Base-by-base conservation (phyloP, 2,113 vertebrate species). In the human region DNA sequence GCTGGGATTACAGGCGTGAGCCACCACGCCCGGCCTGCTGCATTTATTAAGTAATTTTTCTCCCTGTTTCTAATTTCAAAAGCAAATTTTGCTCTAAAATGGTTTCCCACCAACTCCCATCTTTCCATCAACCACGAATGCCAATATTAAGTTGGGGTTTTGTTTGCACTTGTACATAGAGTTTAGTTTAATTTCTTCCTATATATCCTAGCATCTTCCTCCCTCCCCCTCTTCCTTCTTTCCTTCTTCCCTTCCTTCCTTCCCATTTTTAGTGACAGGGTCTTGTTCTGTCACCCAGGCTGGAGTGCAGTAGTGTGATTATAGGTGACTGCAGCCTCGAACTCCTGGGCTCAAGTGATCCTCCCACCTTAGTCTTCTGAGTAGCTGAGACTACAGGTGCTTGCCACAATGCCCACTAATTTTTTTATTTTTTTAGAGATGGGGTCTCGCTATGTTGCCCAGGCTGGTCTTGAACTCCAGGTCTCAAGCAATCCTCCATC, bases 21-120 rank as follows among this genome's bases (percentile, higher is more conserved):
- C 17, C 52, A 55, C 52, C 18, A 55, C 52, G 52, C 52, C 52
- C 6, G 0, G 52, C 6, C 6, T 55, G 52, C 18, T 68, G 9
- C 16, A 48, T 59, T 50, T 83, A 89, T 84, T 92, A 43, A 43
- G 80, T 76, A 55, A 6, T 93, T 85, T 16, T 93, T 17, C 22
- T 87, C 23, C 32, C 50, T 87, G 50, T 73, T 89, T 48, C 78
- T 85, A 89, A 76, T 75, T 83, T 81, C 73, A 94, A 92, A 97
- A 93, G 79, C 20, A 89, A 82, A 78, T 76, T 76, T 43, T 17
- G 72, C 25, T 32, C 43, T 66, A 66, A 82, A 84, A 50, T 52
- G n/a, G 6, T n/a, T 20, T 50, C 40, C 20, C 18, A 59, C 48
- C 11, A 92, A 35, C 7, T 1, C 8, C 30, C 16, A 25, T 5